A percentile compares a stretch with the other conserved stretches of the same genome.
phyloP scores from a whole-genome alignment of 2,113 vertebrate species.

The Paracanthobrama guichenoti region DNA sequence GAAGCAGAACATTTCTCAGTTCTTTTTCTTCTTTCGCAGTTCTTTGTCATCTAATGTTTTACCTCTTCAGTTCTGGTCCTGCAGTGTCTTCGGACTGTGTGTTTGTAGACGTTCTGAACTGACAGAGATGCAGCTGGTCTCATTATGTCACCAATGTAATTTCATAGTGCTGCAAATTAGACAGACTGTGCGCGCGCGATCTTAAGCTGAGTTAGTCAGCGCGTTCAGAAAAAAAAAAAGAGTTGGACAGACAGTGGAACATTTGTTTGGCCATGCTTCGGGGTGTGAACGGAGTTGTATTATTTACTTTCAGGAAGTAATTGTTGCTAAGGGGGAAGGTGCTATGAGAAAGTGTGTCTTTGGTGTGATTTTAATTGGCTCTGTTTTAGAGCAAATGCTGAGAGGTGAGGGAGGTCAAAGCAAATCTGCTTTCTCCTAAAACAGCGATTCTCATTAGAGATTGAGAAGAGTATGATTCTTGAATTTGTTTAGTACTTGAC shows the following conservation, averaged over 20 bases:
- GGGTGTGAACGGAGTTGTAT: constrained; percentile 48
- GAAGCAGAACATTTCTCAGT: constrained; percentile 30
- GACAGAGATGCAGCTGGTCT: constrained; percentile 38
- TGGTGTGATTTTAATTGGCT: constrained; percentile 60
- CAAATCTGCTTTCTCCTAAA: constrained; percentile 46
- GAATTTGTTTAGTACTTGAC: not conserved
- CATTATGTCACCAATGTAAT: constrained; percentile 45
- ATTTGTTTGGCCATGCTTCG: constrained; percentile 43
- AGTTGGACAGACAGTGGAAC: constrained; percentile 40
- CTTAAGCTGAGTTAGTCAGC: constrained; percentile 29
- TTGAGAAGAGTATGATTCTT: not conserved
- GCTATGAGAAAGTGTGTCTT: constrained; percentile 51
- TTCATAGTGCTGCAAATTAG: constrained; percentile 27
- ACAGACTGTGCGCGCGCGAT: constrained; percentile 3
- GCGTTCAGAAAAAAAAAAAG: not conserved
- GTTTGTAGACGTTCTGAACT: constrained; percentile 33
- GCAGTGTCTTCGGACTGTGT: not conserved
- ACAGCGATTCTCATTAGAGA: constrained; percentile 45
- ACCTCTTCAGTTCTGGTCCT: constrained; percentile 9
- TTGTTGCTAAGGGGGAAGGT: constrained; percentile 38
- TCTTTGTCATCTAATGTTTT: not conserved
- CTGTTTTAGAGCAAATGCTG: constrained; percentile 44
- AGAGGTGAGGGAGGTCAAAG: constrained; percentile 53
- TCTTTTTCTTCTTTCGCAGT: not conserved
- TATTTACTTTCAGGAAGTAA: constrained; percentile 59